Conservation (phyloP, 2,113 vertebrate species). For the Oxygymnocypris stewartii region DNA sequence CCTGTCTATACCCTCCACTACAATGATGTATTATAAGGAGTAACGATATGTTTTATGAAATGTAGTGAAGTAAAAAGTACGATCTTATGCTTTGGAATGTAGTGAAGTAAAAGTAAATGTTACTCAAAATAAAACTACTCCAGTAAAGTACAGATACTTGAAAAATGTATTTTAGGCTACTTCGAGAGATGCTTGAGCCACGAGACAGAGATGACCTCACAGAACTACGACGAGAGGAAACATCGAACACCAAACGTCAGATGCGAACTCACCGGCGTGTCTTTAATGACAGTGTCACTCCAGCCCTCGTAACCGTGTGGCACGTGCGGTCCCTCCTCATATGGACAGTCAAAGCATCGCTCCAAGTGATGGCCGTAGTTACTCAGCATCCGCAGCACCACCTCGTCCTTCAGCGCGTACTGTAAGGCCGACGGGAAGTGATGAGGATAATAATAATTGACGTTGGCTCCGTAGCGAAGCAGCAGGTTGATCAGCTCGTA, state of each 20-base stretch:
- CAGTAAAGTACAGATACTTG: too few species aligned
- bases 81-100: too few species aligned
- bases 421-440: constrained; percentile 95
- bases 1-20: too few species aligned
- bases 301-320: constrained; percentile 84
- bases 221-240: constrained; percentile 80
- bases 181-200: constrained; percentile 87
- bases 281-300: constrained; percentile 89
- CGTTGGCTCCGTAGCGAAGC: constrained; percentile 88
- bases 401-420: constrained; percentile 89
- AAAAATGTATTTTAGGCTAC: too few species aligned
- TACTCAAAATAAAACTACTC: too few species aligned
- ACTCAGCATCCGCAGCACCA: constrained; percentile 88
- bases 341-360: constrained; percentile 89
- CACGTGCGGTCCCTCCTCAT: constrained; percentile 76
- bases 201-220: constrained; percentile 89
- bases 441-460: constrained; percentile 97
- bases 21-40: too few species aligned
- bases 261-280: constrained; percentile 78
- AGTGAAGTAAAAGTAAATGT: too few species aligned
- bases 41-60: too few species aligned
- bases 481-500: constrained; percentile 82
- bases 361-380: constrained; percentile 87
- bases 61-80: too few species aligned
- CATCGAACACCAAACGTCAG: not conserved